Evolutionary conservation across 2,888 invertebrate species (phyloP).

Genomic region (Metopia argyrocephala): DNA sequence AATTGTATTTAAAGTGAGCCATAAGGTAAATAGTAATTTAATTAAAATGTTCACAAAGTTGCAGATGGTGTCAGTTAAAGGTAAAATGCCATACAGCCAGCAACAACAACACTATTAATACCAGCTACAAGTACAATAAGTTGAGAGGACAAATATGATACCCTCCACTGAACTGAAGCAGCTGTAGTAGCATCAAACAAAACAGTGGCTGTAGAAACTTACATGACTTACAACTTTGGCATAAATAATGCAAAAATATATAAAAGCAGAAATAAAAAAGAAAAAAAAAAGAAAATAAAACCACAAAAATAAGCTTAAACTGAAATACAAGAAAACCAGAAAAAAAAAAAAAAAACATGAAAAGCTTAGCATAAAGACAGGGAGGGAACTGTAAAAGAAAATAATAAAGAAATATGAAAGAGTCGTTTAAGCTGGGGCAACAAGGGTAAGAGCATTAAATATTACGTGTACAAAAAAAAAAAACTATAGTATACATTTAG

Average conservation of each 20-base stretch:
- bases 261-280: slow-evolving; percentile 46
- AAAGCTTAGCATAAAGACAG: slow-evolving; percentile 33
- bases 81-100: slow-evolving; percentile 41
- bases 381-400: background rate
- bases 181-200: background rate
- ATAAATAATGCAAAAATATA: slow-evolving; percentile 65
- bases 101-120: background rate
- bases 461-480: background rate
- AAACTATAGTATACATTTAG: slow-evolving; percentile 25
- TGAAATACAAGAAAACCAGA: slow-evolving; percentile 16
- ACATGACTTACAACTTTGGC: slow-evolving; percentile 58
- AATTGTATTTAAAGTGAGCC: slow-evolving; percentile 65
- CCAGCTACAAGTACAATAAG: background rate
- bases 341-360: slow-evolving; percentile 12
- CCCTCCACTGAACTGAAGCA: background rate
- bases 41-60: slow-evolving; percentile 72
- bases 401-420: slow-evolving; percentile 29
- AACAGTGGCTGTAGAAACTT: background rate
- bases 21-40: slow-evolving; percentile 76
- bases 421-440: slow-evolving; percentile 19
- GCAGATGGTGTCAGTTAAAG: slow-evolving; percentile 58
- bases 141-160: background rate
- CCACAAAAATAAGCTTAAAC: slow-evolving; percentile 20
- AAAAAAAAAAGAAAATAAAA: slow-evolving; percentile 20
- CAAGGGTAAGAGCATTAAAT: slow-evolving; percentile 37